These are phyloP conservation scores for Brachionus rubens DNA, from an alignment of 1,140 invertebrate genomes.

Conservation along the genomic window DNA sequence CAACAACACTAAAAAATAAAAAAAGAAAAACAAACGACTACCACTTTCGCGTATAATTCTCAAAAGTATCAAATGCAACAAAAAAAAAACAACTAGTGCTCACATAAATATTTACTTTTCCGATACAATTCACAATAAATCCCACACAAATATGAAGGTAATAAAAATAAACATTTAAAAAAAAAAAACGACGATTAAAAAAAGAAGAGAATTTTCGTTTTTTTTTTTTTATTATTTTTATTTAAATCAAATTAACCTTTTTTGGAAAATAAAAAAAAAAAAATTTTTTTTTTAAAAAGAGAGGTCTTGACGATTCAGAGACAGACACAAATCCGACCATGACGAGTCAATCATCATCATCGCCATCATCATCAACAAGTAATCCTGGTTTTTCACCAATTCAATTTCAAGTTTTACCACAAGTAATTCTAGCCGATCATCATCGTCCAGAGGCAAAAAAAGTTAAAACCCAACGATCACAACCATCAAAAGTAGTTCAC, in stretches of 20 bases:
- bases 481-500: slow-evolving; percentile 88
- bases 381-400: slow-evolving; percentile 14
- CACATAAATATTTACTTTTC: slow-evolving; percentile 37
- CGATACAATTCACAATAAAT: slow-evolving; percentile 1
- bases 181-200: background rate
- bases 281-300: too few species aligned
- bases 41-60: background rate
- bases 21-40: background rate
- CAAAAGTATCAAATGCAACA: slow-evolving; percentile 20
- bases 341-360: slow-evolving; percentile 21
- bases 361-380: slow-evolving; percentile 8
- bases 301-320: slow-evolving; percentile 33
- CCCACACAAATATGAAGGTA: slow-evolving; percentile 36
- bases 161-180: slow-evolving; percentile 21
- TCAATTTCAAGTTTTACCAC: background rate
- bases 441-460: slow-evolving; percentile 38
- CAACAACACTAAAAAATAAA: background rate
- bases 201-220: background rate
- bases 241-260: background rate
- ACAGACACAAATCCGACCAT: slow-evolving; percentile 5
- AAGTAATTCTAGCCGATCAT: background rate
- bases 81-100: background rate
- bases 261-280: too few species aligned
- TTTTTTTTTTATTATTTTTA: background rate
- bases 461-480: slow-evolving; percentile 6